These are phyloP conservation scores for Hypolimnas misippus DNA, from an alignment of 2,888 invertebrate genomes.

Conservation along the genomic window DNA sequence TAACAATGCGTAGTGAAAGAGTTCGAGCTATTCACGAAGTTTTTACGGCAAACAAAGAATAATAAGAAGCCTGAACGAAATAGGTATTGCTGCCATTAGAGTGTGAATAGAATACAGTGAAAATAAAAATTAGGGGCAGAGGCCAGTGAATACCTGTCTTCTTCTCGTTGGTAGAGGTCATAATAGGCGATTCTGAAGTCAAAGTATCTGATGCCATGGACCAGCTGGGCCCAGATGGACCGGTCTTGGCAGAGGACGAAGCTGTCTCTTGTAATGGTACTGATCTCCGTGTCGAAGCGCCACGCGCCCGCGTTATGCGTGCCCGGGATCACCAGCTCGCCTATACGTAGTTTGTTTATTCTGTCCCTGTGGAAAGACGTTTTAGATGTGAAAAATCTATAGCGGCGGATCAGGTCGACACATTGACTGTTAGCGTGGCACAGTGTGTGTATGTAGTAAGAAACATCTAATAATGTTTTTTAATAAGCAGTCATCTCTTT, in stretches of 20 bases:
- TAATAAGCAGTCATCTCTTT: too few species aligned
- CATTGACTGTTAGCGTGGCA: too few species aligned
- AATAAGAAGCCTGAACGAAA: not conserved
- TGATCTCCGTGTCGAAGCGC: slow-evolving; percentile 79
- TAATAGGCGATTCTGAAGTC: slow-evolving; percentile 92
- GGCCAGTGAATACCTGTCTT: slow-evolving; percentile 67
- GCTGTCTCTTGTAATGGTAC: slow-evolving; percentile 64
- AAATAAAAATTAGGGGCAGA: not conserved
- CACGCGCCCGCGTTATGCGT: slow-evolving; percentile 82
- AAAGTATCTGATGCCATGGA: slow-evolving; percentile 92
- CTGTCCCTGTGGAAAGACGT: slow-evolving; percentile 52
- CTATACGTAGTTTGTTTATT: slow-evolving; percentile 71
- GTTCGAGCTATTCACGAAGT: not conserved
- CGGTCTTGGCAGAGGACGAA: slow-evolving; percentile 87
- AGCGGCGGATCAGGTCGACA: too few species aligned
- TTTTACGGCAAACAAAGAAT: not conserved
- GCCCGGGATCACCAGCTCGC: slow-evolving; percentile 79
- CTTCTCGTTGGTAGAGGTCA: slow-evolving; percentile 64
- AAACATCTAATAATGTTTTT: too few species aligned
- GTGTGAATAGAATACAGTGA: too few species aligned
- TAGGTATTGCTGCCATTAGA: too few species aligned
- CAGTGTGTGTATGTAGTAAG: too few species aligned
- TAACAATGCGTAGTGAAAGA: not conserved
- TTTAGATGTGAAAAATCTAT: too few species aligned
- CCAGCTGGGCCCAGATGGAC: slow-evolving; percentile 92